Percentiles rank a stretch among this genome's conserved stretches.
Evolutionary conservation across 2,113 vertebrate species (phyloP).

Genomic region (Sphyrna mokarran): DNA sequence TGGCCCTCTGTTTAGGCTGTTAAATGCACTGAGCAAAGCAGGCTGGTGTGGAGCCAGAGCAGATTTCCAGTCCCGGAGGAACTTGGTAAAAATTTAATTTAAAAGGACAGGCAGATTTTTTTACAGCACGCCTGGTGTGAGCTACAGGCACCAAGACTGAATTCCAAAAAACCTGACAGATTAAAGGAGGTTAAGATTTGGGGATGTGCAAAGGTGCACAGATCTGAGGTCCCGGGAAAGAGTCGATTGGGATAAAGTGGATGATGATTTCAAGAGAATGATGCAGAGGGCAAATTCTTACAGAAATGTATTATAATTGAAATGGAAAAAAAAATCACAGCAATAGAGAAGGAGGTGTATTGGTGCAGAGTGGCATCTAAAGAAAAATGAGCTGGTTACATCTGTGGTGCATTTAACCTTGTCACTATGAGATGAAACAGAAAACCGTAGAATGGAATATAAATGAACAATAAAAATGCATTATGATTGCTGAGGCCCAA

Average conservation of each 20-base stretch:
- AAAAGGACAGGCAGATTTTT: neutral
- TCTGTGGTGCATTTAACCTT: neutral
- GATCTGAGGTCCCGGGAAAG: neutral
- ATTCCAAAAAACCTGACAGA: neutral
- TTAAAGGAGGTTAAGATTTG: neutral
- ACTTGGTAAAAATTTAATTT: neutral
- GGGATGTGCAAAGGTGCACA: neutral
- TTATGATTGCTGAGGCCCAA: neutral
- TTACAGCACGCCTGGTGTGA: neutral
- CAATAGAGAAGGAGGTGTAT: neutral
- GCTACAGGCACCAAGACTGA: neutral
- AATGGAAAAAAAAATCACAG: neutral
- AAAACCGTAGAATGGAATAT: neutral
- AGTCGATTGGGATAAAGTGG: neutral
- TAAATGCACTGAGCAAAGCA: neutral
- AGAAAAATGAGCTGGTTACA: neutral
- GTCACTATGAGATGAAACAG: neutral
- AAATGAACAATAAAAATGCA: neutral
- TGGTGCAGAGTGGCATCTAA: neutral
- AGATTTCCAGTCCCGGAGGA: neutral
- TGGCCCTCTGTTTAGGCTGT: too few species aligned
- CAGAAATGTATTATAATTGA: neutral
- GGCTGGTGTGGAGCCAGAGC: neutral
- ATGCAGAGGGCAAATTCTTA: neutral
- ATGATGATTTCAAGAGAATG: neutral